Percentiles rank a stretch among this genome's conserved stretches.
These are phyloP conservation scores for Eucidaris tribuloides DNA, from an alignment of 35 echinoderm and acorn worm genomes.

Conservation along the genomic window DNA sequence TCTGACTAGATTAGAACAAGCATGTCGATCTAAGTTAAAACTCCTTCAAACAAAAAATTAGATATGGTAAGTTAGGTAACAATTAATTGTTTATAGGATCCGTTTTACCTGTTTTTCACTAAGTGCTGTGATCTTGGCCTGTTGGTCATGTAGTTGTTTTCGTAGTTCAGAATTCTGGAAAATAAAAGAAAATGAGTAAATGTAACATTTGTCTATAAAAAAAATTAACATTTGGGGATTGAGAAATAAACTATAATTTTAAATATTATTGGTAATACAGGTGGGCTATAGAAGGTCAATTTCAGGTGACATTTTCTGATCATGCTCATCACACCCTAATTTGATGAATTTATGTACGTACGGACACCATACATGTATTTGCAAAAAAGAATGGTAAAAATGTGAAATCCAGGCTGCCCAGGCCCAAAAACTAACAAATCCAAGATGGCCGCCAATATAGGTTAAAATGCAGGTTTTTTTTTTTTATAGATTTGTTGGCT, in stretches of 20 bases:
- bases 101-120: slow-evolving; percentile 94
- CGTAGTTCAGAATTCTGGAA: slow-evolving; percentile 77
- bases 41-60: not conserved
- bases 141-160: slow-evolving; percentile 74
- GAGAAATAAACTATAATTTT: not conserved
- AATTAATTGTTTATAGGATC: not conserved
- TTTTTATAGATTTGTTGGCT: no score
- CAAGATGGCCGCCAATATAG: no score
- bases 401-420: not conserved
- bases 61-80: not conserved
- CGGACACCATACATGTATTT: not conserved
- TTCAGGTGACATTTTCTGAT: no score
- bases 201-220: not conserved
- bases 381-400: not conserved
- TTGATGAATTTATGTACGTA: not conserved
- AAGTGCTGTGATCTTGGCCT: slow-evolving; percentile 69
- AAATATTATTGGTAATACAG: not conserved
- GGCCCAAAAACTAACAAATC: not conserved
- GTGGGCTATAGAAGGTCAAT: no score
- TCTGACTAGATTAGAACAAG: not conserved
- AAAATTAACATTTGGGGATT: not conserved
- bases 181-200: not conserved
- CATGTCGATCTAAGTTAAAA: not conserved
- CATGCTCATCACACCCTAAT: no score
- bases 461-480: no score